Evolutionary conservation across 2,113 vertebrate species (phyloP), one percentile per base, ranked within the genome.

Genomic region (Scartelaos histophorus): DNA sequence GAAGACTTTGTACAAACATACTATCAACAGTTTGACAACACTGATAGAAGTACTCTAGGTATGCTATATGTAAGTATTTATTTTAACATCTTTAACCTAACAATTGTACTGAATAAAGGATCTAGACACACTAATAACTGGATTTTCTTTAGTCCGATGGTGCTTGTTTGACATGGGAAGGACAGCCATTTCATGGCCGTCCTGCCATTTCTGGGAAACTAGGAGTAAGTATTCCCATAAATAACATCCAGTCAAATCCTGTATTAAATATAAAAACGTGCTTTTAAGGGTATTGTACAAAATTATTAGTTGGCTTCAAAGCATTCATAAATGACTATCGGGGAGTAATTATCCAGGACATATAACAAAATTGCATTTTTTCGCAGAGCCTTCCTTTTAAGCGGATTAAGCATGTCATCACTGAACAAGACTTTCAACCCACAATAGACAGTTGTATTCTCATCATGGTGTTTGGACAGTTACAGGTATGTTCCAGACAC

Each of bases 101-200:
- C 17, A 53, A n/a, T 53, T 53, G 17, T n/a, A 54, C 7, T 54
- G 51, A 54, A 54, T 54, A 11, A 54, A 54, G 19, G 19, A 7
- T 21, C 6, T 61, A 13, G 12, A 34, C 2, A 38, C 16, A n/a
- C n/a, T 12, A 43, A 43, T 75, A 5, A 1, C 56, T 43, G 45
- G 24, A 69, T 13, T 17, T 49, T 68, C 58, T 11, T 67, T 22
- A 91, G 89, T 75, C 83, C 64, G 34, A 64, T 46, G 60, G 74
- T 2, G 86, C 92, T 21, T 93, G 87, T 81, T 90, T 94, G 77
- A 93, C 93, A 0, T 94, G 92, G 92, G 92, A 94, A 86, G 92
- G 90, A 58, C 77, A 90, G 56, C 74, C 85, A 7, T 93, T 91
- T 80, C 79, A 83, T 60, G 92, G 93, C 49, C 94, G 93, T 80